Conservation (phyloP, 2,888 invertebrate species). For the Mycalesis mineus region DNA sequence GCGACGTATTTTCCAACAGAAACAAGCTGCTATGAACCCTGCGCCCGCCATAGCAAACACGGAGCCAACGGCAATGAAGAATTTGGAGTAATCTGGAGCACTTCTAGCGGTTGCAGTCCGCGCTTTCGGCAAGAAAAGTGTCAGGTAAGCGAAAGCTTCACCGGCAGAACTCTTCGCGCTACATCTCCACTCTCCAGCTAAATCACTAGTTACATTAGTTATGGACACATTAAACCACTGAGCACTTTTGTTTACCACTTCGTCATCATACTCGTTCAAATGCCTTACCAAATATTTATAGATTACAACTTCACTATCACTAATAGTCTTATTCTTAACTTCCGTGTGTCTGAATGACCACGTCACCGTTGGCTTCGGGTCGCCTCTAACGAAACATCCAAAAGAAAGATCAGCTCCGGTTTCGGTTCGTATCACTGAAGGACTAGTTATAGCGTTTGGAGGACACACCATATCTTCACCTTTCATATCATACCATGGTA, state of each 20-base stretch:
- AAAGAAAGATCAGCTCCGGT: constrained; percentile 89
- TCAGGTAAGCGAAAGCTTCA: constrained; percentile 79
- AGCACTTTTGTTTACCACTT: constrained; percentile 69
- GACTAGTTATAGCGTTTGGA: constrained; percentile 81
- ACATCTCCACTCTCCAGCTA: constrained; percentile 92
- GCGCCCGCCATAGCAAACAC: constrained; percentile 82
- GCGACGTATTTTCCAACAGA: constrained; percentile 83
- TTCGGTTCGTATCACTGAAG: constrained; percentile 82
- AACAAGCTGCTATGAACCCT: constrained; percentile 71
- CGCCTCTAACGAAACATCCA: constrained; percentile 87
- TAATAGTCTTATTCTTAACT: constrained; percentile 52
- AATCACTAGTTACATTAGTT: constrained; percentile 87
- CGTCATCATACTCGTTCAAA: constrained; percentile 61
- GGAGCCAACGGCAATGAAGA: constrained; percentile 84
- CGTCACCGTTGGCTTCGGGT: constrained; percentile 87
- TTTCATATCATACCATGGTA: constrained; percentile 86
- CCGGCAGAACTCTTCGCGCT: constrained; percentile 84
- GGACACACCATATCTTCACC: constrained; percentile 88
- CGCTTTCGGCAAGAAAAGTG: constrained; percentile 68
- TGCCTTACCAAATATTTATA: constrained; percentile 49
- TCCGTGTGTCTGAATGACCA: constrained; percentile 86
- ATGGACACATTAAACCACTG: constrained; percentile 90
- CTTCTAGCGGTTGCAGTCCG: constrained; percentile 87
- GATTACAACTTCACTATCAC: constrained; percentile 54
- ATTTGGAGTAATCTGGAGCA: constrained; percentile 84